Base-by-base conservation (phyloP, 2,113 vertebrate species). In the Acrocephalus kingi region DNA sequence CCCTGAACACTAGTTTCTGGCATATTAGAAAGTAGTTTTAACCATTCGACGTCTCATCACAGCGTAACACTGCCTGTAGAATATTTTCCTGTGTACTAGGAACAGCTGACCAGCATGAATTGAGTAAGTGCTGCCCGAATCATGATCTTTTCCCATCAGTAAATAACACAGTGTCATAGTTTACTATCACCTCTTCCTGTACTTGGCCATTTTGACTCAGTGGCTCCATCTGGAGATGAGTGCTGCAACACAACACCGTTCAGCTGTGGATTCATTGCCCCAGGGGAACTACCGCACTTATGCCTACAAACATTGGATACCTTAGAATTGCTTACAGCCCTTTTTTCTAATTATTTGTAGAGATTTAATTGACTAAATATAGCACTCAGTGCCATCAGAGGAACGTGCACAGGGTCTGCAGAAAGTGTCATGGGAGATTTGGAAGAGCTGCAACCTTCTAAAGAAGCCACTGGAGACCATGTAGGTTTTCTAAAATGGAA, bases 401-500 rank as follows among this genome's bases (percentile, higher is more conserved):
- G 13, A 68, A 28, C 9, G 5, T 31, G 15, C 15, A 58, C 15
- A 59, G 15, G 30, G 19, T 33, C 5, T 8, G 28, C 37, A 69
- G 55, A 59, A 67, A 74, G 49, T 41, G 67, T 46, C 59, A 62
- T 1, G 66, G 63, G 49, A 77, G 80, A 59, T 74, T 43, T 84
- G 61, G 30, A 90, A 86, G 68, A 75, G 48, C 76, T 1, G 0
- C 31, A 51, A 28, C 86, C 76, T 88, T 86, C 68, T 84, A 45
- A 94, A 86, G 51, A 84, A 93, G 59, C 18, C 43, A 31, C 33
- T 1, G 2, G 75, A 94, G 63, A 80, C 51, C 11, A 18, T 3
- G 19, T 33, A 77, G 6, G 43, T 71, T 93, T 63, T 79, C 79
- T 80, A 43, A 94, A 94, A 90, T 77, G 55, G 55, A 72, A 74